Percentiles rank a stretch among this genome's conserved stretches.
Conservation (phyloP, 2,888 invertebrate species). For the Gymnoscelis rufifasciata region DNA sequence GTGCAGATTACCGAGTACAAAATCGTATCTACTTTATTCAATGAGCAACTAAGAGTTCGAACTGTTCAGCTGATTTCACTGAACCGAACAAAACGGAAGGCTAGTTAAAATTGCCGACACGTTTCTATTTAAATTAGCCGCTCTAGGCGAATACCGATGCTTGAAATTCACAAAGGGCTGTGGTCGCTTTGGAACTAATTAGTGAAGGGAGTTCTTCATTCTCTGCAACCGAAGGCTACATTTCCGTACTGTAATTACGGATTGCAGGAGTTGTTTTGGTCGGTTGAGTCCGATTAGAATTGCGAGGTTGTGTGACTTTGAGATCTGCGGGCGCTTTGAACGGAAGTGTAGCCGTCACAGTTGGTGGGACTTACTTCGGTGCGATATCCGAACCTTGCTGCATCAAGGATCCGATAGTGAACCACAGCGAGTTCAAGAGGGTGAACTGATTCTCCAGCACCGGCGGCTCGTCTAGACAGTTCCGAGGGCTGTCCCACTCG, state of each 20-base stretch:
- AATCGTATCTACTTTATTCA: slow-evolving; percentile 47
- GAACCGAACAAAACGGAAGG: slow-evolving; percentile 48
- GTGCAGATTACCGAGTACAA: slow-evolving; percentile 50
- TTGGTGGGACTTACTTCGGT: slow-evolving; percentile 86
- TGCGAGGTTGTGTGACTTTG: slow-evolving; percentile 18
- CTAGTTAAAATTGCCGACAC: slow-evolving; percentile 58
- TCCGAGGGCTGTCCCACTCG: slow-evolving; percentile 95
- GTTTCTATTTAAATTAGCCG: slow-evolving; percentile 65
- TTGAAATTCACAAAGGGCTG: slow-evolving; percentile 73
- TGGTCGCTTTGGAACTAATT: slow-evolving; percentile 75
- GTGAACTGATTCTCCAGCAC: slow-evolving; percentile 94
- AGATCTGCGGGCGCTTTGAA: slow-evolving; percentile 21
- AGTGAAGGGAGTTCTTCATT: slow-evolving; percentile 62
- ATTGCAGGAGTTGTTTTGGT: slow-evolving; percentile 32
- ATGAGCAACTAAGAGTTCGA: slow-evolving; percentile 60
- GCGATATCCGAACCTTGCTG: slow-evolving; percentile 96
- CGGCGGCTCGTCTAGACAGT: slow-evolving; percentile 90
- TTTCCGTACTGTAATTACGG: slow-evolving; percentile 51
- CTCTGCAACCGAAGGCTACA: slow-evolving; percentile 63
- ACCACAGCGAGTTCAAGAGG: slow-evolving; percentile 95
- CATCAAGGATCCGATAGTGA: slow-evolving; percentile 95
- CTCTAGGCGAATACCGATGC: slow-evolving; percentile 63
- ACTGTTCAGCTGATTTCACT: slow-evolving; percentile 57
- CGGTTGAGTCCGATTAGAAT: slow-evolving; percentile 18
- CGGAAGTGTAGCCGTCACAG: slow-evolving; percentile 56